These are phyloP conservation scores for Babylonia areolata DNA, from an alignment of 1,140 invertebrate genomes.

Conservation along the genomic window DNA sequence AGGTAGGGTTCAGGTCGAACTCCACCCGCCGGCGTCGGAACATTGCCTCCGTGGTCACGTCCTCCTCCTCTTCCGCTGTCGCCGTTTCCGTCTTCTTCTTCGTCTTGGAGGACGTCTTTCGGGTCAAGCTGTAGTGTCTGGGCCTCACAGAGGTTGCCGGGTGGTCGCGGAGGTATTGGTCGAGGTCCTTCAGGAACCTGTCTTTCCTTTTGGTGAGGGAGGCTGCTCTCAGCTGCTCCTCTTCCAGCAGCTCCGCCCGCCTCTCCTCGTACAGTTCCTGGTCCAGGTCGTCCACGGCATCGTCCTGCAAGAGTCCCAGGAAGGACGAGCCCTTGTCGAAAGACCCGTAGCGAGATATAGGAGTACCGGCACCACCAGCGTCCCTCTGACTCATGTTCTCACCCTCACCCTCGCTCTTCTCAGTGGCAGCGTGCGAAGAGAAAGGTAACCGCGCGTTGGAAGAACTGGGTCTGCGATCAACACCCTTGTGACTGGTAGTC, in stretches of 20 bases:
- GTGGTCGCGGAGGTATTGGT: constrained; percentile 53
- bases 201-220: constrained; percentile 59
- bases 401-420: constrained; percentile 40
- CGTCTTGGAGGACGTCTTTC: not conserved
- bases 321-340: not conserved
- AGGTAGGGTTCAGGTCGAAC: constrained; percentile 53
- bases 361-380: not conserved
- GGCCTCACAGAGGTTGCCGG: not conserved
- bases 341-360: not conserved
- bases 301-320: constrained; percentile 30
- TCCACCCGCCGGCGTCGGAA: constrained; percentile 44
- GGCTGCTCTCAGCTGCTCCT: constrained; percentile 53
- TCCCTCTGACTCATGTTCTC: not conserved
- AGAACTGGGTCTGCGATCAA: not conserved
- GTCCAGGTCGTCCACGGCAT: constrained; percentile 61
- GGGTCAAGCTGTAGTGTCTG: not conserved
- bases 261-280: constrained; percentile 59
- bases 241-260: constrained; percentile 62
- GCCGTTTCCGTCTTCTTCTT: too few relatives aligned
- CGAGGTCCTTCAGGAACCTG: constrained; percentile 60
- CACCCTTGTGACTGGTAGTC: not conserved
- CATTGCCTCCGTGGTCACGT: not conserved
- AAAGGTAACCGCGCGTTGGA: constrained; percentile 30
- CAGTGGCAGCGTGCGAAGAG: constrained; percentile 47
- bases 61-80: not conserved